Evolutionary conservation across 2,797 vertebrate genomes (phyloP).

Genomic region (Pteropus rufus): DNA sequence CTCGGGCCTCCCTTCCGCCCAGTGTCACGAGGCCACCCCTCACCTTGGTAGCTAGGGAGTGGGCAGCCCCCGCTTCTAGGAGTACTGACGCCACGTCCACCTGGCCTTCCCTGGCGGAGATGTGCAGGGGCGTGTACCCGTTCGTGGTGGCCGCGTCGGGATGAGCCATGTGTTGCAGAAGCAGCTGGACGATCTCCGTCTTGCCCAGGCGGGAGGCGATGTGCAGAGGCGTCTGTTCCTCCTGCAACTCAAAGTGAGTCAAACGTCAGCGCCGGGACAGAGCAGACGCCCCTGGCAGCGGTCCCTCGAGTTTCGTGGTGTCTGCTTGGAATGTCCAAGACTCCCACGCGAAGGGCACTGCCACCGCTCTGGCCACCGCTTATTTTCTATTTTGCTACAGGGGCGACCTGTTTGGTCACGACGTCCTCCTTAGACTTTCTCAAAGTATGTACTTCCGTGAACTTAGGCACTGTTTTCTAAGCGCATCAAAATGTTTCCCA

Average conservation of each 20-base stretch:
- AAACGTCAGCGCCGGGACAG: not conserved
- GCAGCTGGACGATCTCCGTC: constrained; percentile 96
- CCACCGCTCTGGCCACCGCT: not conserved
- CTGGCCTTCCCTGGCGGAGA: constrained; percentile 96
- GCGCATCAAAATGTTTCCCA: not conserved
- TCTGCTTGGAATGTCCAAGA: not conserved
- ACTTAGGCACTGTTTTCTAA: not conserved
- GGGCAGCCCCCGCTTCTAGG: constrained; percentile 94
- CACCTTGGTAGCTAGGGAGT: constrained; percentile 97
- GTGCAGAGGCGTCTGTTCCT: constrained; percentile 98
- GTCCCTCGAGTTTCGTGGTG: accelerated
- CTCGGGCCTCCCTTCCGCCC: accelerated
- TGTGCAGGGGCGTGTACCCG: constrained; percentile 96
- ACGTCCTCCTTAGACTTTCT: not conserved
- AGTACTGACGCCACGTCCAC: constrained; percentile 94
- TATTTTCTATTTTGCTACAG: not conserved
- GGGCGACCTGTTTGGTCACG: not conserved
- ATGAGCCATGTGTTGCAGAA: constrained; percentile 98
- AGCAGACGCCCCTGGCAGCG: no score
- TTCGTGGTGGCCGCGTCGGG: constrained; percentile 96
- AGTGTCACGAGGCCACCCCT: not conserved
- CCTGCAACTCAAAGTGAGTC: constrained; percentile 86
- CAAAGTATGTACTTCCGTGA: not conserved
- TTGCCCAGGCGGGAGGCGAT: constrained; percentile 98
- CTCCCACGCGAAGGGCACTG: not conserved